These are phyloP conservation scores for Platycnemis pennipes DNA, from an alignment of 2,888 invertebrate genomes.

Conservation along the genomic window DNA sequence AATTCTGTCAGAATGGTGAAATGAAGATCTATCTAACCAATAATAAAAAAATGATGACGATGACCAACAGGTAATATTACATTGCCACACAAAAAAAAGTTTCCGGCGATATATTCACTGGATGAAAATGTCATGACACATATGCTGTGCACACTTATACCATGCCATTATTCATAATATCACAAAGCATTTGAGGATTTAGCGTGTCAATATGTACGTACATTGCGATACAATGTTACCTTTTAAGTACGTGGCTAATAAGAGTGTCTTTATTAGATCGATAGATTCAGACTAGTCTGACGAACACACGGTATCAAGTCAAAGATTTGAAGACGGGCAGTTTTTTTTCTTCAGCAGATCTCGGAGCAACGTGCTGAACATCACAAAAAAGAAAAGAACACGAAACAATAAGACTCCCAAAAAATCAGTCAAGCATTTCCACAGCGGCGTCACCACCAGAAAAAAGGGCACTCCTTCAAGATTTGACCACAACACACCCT, in stretches of 20 bases:
- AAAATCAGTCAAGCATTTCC: neutral
- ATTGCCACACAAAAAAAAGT: neutral
- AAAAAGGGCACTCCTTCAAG: neutral
- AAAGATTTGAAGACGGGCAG: neutral
- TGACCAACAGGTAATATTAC: neutral
- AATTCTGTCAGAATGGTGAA: neutral
- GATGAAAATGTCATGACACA: neutral
- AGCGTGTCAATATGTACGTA: constrained; percentile 2
- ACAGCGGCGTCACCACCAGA: neutral
- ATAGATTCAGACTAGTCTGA: neutral
- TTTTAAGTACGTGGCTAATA: neutral
- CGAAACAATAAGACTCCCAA: neutral
- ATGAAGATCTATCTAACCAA: neutral
- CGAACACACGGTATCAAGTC: neutral
- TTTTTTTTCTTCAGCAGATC: neutral
- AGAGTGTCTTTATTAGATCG: neutral
- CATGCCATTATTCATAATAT: neutral
- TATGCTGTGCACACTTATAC: neutral
- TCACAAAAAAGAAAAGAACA: neutral
- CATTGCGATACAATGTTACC: neutral
- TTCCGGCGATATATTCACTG: neutral
- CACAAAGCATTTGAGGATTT: constrained; percentile 18
- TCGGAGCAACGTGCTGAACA: neutral
- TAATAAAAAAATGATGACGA: neutral
- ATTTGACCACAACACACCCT: neutral